Conservation (phyloP, 2,113 vertebrate species). For the Vulpes ferrilata region DNA sequence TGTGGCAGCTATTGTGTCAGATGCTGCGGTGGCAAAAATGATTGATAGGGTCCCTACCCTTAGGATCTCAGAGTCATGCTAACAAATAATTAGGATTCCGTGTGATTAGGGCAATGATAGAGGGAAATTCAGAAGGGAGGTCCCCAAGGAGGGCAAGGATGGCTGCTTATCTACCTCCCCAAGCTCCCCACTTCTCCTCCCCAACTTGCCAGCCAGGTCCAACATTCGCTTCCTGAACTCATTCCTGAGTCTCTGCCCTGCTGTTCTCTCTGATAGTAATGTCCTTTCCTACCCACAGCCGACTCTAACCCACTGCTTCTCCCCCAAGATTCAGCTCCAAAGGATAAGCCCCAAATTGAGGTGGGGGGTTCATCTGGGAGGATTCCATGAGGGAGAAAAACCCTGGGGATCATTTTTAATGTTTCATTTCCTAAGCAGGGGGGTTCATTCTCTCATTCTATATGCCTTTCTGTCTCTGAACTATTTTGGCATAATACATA, state of each 20-base stretch:
- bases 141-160: neutral
- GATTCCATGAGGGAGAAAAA: neutral
- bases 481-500: neutral
- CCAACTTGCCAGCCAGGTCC: neutral
- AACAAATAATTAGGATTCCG: neutral
- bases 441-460: neutral
- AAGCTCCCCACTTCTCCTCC: neutral
- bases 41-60: neutral
- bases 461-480: constrained; percentile 31
- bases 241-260: neutral
- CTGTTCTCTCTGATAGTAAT: neutral
- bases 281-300: neutral
- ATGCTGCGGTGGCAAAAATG: neutral
- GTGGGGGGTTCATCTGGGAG: neutral
- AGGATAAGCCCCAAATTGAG: neutral
- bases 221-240: neutral
- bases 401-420: neutral
- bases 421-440: constrained; percentile 42
- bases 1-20: neutral
- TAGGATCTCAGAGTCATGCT: neutral
- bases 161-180: neutral
- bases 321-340: neutral
- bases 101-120: neutral
- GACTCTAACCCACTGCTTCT: neutral
- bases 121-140: neutral